phyloP scores from a whole-genome alignment of 2,113 vertebrate genomes.

The Chamaea fasciata region DNA sequence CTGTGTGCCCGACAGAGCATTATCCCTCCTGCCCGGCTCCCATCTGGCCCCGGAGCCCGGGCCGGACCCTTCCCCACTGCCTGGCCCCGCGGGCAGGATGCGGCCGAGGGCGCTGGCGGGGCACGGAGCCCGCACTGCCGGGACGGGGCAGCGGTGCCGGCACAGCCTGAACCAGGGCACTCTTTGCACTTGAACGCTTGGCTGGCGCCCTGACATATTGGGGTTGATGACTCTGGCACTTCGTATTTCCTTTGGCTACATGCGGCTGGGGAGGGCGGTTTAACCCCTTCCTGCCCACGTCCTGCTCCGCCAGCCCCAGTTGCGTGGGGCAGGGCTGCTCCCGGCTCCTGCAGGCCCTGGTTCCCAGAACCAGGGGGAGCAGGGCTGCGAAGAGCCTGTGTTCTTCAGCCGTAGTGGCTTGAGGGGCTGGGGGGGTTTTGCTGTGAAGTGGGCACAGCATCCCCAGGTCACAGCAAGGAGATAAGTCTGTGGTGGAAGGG shows the following conservation, averaged over 20 bases:
- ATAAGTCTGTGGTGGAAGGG: neutral
- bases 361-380: neutral
- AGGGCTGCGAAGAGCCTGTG: neutral
- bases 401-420: rapidly evolving
- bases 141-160: neutral
- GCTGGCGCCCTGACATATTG: constrained; percentile 51
- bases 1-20: neutral
- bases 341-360: neutral
- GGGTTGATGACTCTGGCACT: constrained; percentile 52
- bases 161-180: neutral
- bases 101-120: neutral
- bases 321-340: neutral
- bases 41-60: neutral
- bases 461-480: neutral
- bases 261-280: neutral
- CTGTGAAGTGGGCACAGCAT: neutral
- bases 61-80: rapidly evolving
- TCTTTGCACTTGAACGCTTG: constrained; percentile 24
- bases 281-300: constrained; percentile 39
- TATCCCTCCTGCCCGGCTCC: neutral
- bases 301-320: neutral
- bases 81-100: neutral
- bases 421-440: neutral
- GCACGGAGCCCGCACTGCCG: neutral
- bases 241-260: constrained; percentile 47